A percentile compares a stretch with the other conserved stretches of the same genome.
Evolutionary conservation across 1,140 invertebrate genomes (phyloP).

Genomic region (Caenorhabditis briggsae): DNA sequence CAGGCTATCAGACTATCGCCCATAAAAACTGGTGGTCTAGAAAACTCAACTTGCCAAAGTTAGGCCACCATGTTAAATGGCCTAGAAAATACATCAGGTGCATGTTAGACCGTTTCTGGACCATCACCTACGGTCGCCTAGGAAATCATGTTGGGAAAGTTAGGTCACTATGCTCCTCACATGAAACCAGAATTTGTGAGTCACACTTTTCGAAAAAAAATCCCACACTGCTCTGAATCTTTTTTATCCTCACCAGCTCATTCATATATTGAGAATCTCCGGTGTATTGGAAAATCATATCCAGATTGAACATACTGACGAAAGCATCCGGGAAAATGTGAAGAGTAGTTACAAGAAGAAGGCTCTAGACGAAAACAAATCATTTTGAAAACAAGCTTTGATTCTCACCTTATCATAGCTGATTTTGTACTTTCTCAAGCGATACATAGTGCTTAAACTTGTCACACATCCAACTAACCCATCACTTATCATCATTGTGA

Average conservation of each 20-base stretch:
- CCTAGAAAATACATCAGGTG: too few species aligned
- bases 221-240: background rate
- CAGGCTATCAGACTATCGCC: too few species aligned
- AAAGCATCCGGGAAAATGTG: slow-evolving; percentile 8
- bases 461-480: background rate
- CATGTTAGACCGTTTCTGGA: too few species aligned
- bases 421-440: slow-evolving; percentile 18
- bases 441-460: background rate
- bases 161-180: too few species aligned
- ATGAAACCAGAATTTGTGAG: too few species aligned
- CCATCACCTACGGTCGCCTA: too few species aligned
- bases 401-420: slow-evolving; percentile 8
- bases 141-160: too few species aligned
- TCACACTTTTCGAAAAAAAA: too few species aligned
- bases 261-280: slow-evolving; percentile 5
- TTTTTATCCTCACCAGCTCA: background rate
- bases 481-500: slow-evolving; percentile 5
- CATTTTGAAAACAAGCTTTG: too few species aligned
- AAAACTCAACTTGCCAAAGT: too few species aligned
- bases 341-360: slow-evolving; percentile 5
- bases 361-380: background rate
- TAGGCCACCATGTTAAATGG: too few species aligned
- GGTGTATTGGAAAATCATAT: slow-evolving; percentile 33
- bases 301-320: background rate
- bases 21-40: too few species aligned